phyloP scores from a whole-genome alignment of 2,113 vertebrate genomes.

The Chlamydotis undulata region DNA sequence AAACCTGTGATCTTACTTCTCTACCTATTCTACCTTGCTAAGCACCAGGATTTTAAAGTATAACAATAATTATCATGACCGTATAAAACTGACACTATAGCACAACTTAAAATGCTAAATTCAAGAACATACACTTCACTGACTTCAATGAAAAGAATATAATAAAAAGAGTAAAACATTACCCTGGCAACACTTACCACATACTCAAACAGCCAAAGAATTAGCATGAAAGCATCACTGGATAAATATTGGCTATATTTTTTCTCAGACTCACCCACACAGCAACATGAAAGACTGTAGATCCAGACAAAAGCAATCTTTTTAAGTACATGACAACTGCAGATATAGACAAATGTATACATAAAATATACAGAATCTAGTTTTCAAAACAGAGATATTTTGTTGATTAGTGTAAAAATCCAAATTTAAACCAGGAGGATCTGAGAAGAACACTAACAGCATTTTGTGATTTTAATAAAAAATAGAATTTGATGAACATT shows the following conservation, averaged over 20 bases:
- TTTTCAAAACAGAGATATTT: not conserved
- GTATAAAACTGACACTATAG: not conserved
- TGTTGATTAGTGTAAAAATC: not conserved
- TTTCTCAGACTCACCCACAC: not conserved
- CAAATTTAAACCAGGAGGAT: not conserved
- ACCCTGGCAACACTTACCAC: slow-evolving; percentile 8
- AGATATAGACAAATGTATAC: not conserved
- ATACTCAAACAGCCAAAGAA: slow-evolving; percentile 20
- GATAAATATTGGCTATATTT: slow-evolving; percentile 1
- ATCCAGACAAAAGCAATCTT: not conserved
- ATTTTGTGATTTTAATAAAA: not conserved
- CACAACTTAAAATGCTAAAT: not conserved
- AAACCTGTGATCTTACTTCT: accelerated
- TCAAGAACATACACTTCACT: not conserved
- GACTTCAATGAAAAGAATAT: not conserved
- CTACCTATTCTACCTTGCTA: not conserved
- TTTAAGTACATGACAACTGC: not conserved
- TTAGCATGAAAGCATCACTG: not conserved
- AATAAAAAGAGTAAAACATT: not conserved
- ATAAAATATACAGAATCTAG: not conserved
- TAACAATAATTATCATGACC: not conserved
- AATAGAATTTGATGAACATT: not conserved
- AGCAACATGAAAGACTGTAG: not conserved
- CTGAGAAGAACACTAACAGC: not conserved
- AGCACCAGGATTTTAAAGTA: not conserved